These are phyloP conservation scores for Cheilinus undulatus DNA, from an alignment of 2,113 vertebrate species.

Conservation along the genomic window DNA sequence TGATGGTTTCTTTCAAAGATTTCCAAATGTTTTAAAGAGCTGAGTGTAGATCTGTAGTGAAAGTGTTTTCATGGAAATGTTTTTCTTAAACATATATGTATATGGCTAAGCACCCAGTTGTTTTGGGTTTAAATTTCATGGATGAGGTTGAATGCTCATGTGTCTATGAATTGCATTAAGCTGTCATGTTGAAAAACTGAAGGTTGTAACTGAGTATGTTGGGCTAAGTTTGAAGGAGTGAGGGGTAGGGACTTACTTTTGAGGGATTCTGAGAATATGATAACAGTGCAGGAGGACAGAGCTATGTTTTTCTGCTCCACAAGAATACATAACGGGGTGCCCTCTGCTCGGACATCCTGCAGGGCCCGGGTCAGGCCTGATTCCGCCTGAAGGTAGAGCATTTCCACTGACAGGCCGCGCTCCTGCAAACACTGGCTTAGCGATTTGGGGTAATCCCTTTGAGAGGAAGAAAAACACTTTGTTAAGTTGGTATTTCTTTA, in stretches of 20 bases:
- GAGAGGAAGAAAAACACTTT: conserved; percentile 85
- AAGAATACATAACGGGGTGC: conserved; percentile 88
- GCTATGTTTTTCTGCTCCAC: conserved; percentile 84
- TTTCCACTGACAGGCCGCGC: conserved; percentile 85
- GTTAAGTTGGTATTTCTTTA: conserved; percentile 75
- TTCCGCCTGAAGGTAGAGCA: conserved; percentile 83
- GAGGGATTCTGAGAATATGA: conserved; percentile 87
- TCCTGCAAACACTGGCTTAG: conserved; percentile 85
- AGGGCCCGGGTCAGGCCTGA: conserved; percentile 81
- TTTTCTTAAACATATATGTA: too few species aligned
- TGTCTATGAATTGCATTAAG: neutral
- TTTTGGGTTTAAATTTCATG: neutral
- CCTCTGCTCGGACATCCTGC: conserved; percentile 86
- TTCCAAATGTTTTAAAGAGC: neutral
- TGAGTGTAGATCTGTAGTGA: neutral
- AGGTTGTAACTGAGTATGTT: conserved; percentile 20
- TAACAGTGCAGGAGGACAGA: conserved; percentile 84
- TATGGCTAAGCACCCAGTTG: neutral
- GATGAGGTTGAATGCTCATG: neutral
- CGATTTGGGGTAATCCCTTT: conserved; percentile 86
- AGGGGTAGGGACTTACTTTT: conserved; percentile 86
- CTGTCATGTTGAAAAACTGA: neutral
- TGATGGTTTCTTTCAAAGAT: neutral
- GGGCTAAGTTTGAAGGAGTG: conserved; percentile 55
- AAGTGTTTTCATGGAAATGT: conserved; percentile 6